These are phyloP conservation scores for Baccha elongata DNA, from an alignment of 2,888 invertebrate species.

Conservation along the genomic window DNA sequence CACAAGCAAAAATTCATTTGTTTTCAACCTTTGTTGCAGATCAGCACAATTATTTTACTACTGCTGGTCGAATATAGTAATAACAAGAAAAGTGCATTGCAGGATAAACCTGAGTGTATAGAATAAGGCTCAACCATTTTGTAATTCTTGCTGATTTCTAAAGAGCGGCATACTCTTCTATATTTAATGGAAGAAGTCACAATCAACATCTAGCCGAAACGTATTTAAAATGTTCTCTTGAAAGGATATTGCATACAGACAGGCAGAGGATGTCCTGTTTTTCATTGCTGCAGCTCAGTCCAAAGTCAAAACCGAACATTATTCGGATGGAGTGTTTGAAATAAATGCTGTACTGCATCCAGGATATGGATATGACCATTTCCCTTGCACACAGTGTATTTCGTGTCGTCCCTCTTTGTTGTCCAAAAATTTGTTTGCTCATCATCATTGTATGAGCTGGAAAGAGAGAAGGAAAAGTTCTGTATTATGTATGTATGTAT, in stretches of 20 bases:
- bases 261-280: conserved; percentile 36
- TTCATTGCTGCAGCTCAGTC: conserved; percentile 3
- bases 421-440: conserved; percentile 61
- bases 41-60: conserved; percentile 49
- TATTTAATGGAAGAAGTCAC: conserved; percentile 30
- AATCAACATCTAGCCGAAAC: conserved; percentile 54
- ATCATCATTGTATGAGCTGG: conserved; percentile 41
- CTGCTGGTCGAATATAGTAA: not conserved
- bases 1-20: not conserved
- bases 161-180: not conserved
- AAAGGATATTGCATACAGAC: conserved; percentile 21
- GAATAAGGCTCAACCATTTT: conserved; percentile 1
- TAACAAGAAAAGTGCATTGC: conserved; percentile 11
- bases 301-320: not conserved
- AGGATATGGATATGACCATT: conserved; percentile 24
- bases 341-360: conserved; percentile 6
- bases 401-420: conserved; percentile 25
- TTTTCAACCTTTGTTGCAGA: conserved; percentile 33
- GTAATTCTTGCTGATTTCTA: conserved; percentile 32
- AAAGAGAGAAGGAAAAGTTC: not conserved
- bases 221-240: conserved; percentile 27
- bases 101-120: not conserved
- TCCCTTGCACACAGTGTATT: too few species aligned
- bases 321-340: conserved; percentile 10
- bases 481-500: conserved; percentile 15